A percentile compares a stretch with the other conserved stretches of the same genome.
Conservation (phyloP, 2,888 invertebrate genomes). For the Drosophila parthenogenetica region DNA sequence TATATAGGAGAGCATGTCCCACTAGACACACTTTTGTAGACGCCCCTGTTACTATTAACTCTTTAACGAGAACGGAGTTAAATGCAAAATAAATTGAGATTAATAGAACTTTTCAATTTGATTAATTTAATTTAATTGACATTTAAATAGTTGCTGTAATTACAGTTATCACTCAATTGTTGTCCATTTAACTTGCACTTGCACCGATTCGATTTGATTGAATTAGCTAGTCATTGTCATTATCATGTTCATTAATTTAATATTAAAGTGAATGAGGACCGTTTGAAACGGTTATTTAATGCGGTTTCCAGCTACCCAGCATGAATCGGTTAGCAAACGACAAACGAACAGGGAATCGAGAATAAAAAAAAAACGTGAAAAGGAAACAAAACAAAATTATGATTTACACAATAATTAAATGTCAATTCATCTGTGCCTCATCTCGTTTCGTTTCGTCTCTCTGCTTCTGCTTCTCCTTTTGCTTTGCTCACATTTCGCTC, state of each 20-base stretch:
- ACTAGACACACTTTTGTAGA: neutral
- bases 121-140: neutral
- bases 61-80: too few relatives aligned
- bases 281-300: conserved; percentile 66
- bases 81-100: too few relatives aligned
- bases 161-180: neutral
- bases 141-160: neutral
- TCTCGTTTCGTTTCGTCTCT: conserved; percentile 16
- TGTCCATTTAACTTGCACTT: conserved; percentile 1
- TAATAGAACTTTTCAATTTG: too few relatives aligned
- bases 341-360: conserved; percentile 17
- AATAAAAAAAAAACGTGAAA: conserved; percentile 10
- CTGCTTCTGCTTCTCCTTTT: conserved; percentile 8
- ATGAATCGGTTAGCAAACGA: conserved; percentile 29
- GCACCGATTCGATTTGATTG: neutral
- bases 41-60: neutral
- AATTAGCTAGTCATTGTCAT: conserved; percentile 11
- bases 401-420: conserved; percentile 76
- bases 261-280: conserved; percentile 43
- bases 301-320: conserved; percentile 28
- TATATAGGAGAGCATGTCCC: too few relatives aligned
- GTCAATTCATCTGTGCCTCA: conserved; percentile 67
- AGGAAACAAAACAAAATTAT: conserved; percentile 55
- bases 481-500: neutral
- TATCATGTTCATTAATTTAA: conserved; percentile 20